phyloP scores from a whole-genome alignment of 2,888 invertebrate genomes.

The Adelognathus sp. region DNA sequence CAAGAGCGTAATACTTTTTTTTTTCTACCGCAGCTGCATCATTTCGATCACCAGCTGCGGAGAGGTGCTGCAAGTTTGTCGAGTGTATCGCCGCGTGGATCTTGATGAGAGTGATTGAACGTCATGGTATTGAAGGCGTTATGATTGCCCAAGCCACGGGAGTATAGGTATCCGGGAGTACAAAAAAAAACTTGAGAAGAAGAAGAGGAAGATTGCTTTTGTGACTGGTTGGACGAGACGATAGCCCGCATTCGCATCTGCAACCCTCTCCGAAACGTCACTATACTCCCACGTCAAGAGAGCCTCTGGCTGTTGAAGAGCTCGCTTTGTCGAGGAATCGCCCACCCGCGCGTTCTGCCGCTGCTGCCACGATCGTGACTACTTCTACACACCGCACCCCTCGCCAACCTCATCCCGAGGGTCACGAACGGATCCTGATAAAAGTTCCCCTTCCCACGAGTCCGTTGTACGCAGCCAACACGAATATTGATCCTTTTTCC shows the following conservation, averaged over 20 bases:
- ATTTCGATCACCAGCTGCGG: constrained; percentile 47
- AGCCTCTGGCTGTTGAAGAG: constrained; percentile 57
- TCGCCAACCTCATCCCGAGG: constrained; percentile 46
- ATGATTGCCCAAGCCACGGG: constrained; percentile 55
- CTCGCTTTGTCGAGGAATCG: constrained; percentile 58
- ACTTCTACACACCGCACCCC: constrained; percentile 47
- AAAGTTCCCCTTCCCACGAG: constrained; percentile 62
- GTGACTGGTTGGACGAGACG: constrained; percentile 46
- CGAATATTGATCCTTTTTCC: constrained; percentile 69
- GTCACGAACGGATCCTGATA: constrained; percentile 62
- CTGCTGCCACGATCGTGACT: constrained; percentile 50
- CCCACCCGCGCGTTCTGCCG: constrained; percentile 60
- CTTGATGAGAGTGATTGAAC: constrained; percentile 60
- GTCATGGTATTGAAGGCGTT: constrained; percentile 60
- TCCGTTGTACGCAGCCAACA: constrained; percentile 56
- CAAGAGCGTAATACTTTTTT: constrained; percentile 34
- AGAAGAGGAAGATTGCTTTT: constrained; percentile 55
- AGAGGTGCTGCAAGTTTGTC: constrained; percentile 26
- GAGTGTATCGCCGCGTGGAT: constrained; percentile 53
- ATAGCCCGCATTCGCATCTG: constrained; percentile 60
- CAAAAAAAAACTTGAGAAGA: constrained; percentile 6
- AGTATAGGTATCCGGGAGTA: constrained; percentile 47
- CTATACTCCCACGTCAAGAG: constrained; percentile 49
- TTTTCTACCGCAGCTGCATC: constrained; percentile 40
- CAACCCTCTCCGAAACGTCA: constrained; percentile 57